These are phyloP conservation scores for Meandrina meandrites DNA, from an alignment of 92 coral and sea anemone species.

Conservation along the genomic window DNA sequence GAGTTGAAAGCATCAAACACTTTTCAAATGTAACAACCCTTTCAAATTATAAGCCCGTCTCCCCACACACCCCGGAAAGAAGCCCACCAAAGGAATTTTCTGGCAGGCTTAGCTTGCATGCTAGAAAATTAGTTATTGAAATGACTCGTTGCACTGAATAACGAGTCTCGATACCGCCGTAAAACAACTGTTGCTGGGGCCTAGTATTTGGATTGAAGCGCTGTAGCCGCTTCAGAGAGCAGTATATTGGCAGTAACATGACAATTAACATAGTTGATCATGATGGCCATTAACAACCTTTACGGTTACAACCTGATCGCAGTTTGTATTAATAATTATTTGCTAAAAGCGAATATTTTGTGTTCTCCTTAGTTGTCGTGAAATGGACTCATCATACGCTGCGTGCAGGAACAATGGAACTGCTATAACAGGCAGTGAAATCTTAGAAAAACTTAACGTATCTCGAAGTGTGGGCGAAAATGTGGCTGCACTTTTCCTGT, in stretches of 20 bases:
- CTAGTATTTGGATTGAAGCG: too few relatives aligned
- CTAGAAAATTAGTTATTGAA: background rate
- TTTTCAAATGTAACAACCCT: too few relatives aligned
- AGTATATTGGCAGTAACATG: background rate
- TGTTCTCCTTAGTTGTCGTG: slow-evolving; percentile 47
- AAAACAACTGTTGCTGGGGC: too few relatives aligned
- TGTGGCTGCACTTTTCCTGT: slow-evolving; percentile 57
- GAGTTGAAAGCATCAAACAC: too few relatives aligned
- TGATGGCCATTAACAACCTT: background rate
- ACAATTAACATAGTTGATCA: background rate
- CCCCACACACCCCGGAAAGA: too few relatives aligned
- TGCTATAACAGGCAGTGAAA: slow-evolving; percentile 67
- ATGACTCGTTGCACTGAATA: too few relatives aligned
- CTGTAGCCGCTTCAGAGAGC: background rate
- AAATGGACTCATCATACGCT: slow-evolving; percentile 56
- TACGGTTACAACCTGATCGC: background rate
- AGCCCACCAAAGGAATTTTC: background rate
- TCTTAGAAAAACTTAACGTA: slow-evolving; percentile 63
- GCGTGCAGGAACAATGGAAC: slow-evolving; percentile 77
- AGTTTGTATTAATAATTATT: background rate
- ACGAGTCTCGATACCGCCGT: background rate
- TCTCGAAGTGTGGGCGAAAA: slow-evolving; percentile 69
- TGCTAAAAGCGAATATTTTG: background rate
- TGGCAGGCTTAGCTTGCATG: background rate
- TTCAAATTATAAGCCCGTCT: too few relatives aligned